A percentile compares a stretch with the other conserved stretches of the same genome.
These are phyloP conservation scores for Gonocerus acuteangulatus DNA, from an alignment of 2,888 invertebrate species.

Conservation along the genomic window DNA sequence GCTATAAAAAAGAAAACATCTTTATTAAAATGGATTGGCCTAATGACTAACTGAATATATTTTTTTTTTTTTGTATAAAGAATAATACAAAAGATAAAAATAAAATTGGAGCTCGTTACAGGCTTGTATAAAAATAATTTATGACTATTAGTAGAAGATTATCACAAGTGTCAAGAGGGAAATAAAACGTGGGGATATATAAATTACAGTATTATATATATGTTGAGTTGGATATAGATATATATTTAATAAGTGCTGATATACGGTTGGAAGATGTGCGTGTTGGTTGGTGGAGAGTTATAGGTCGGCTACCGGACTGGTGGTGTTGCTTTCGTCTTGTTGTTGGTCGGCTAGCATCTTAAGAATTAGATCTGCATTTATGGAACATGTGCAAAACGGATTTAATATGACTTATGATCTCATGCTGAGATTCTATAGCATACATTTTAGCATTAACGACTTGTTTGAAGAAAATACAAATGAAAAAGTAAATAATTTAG, in stretches of 20 bases:
- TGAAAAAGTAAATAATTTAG: no score
- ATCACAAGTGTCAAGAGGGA: neutral
- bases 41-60: neutral
- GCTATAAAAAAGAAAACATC: neutral
- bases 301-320: conserved; percentile 37
- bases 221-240: conserved; percentile 3
- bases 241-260: conserved; percentile 4
- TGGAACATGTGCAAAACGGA: no score
- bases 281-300: neutral
- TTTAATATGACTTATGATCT: no score
- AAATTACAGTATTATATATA: conserved; percentile 16
- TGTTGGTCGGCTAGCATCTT: no score
- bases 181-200: conserved; percentile 9
- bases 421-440: no score
- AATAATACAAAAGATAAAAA: neutral
- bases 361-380: no score
- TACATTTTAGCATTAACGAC: no score
- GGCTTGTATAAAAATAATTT: conserved; percentile 3
- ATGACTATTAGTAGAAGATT: conserved; percentile 2
- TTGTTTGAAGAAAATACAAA: no score
- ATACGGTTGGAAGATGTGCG: neutral
- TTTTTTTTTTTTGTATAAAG: no score
- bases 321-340: no score
- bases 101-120: neutral
- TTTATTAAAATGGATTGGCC: neutral